Base-by-base conservation (phyloP, 1,140 invertebrate genomes). In the Elymnias hypermnestra region DNA sequence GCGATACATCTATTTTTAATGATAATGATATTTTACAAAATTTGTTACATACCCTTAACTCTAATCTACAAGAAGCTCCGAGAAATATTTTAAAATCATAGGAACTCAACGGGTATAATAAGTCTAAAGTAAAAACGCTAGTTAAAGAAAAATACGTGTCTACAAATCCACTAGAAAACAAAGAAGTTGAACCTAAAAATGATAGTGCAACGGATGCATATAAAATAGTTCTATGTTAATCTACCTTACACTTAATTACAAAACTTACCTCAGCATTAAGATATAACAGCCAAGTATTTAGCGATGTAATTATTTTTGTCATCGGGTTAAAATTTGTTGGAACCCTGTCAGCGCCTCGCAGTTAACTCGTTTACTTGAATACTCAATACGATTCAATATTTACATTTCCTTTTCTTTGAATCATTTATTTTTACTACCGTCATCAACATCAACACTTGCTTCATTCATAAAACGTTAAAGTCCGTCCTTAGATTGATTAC, bases 1-100 rank as follows among this genome's bases (percentile, higher is more conserved):
- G 77, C 77, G 63, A 82, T 78, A 72, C 66, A 72, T 63, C 56
- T 71, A 70, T 33, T 64, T 60, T 57, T 63, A 64, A 61, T 66
- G 67, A 63, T 77, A 78, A 42, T 62, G 60, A 76, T 69, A 81
- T 72, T 23, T 56, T 62, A 69, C 58, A 62, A 59, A 60, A 58
- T 17, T 36, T 49, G 22, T 44, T 44, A 26, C 31, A 25, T 62
- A 60, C 52, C 54, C 62, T 62, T 62, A 47, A 46, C n/a, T 42
- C 53, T 71, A 74, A 12, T 36, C 63, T 74, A 72, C 54, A 61
- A 63, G 33, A 77, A 75, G 76, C 76, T 59, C 71, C 61, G 71
- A 60, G 59, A 73, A 73, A 73, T 60, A 75, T 71, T 53, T 65
- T 83, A 83, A 70, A 73, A 70, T 74, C 57, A 81, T 83, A 83